A percentile compares a stretch with the other conserved stretches of the same genome.
These are phyloP conservation scores for Melanerpes aurifrons DNA, from an alignment of 2,113 vertebrate genomes.

Conservation along the genomic window DNA sequence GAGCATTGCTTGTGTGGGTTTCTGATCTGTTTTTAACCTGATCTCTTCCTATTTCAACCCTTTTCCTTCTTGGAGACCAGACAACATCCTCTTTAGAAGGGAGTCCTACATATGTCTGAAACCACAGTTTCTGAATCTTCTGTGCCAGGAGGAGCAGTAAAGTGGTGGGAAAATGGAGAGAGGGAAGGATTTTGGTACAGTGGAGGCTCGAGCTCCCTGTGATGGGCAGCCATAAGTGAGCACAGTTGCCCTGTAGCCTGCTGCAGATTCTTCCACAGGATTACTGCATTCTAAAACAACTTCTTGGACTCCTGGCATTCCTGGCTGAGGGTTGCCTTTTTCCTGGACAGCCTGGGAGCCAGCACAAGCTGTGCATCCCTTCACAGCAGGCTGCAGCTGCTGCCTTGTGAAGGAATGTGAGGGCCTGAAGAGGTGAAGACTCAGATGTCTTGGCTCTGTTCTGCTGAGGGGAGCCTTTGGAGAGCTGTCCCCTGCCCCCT, in stretches of 20 bases:
- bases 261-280: neutral
- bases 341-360: neutral
- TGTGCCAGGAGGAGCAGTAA: neutral
- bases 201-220: neutral
- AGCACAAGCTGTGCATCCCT: neutral
- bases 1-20: neutral
- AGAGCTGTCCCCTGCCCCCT: neutral
- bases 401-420: neutral
- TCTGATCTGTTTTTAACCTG: neutral
- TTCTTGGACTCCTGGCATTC: neutral
- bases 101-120: neutral
- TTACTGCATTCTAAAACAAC: neutral
- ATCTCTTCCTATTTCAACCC: neutral
- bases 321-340: neutral
- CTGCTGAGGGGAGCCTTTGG: accelerated
- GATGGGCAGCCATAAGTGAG: neutral
- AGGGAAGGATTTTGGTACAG: neutral
- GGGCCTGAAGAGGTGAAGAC: neutral
- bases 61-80: neutral
- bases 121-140: neutral
- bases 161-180: neutral
- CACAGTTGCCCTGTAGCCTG: neutral
- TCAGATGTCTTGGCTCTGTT: neutral
- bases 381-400: neutral
- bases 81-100: neutral